Evolutionary conservation across 2,113 vertebrate species (phyloP), one percentile per base, ranked within the genome.

Genomic region (Lepus europaeus): DNA sequence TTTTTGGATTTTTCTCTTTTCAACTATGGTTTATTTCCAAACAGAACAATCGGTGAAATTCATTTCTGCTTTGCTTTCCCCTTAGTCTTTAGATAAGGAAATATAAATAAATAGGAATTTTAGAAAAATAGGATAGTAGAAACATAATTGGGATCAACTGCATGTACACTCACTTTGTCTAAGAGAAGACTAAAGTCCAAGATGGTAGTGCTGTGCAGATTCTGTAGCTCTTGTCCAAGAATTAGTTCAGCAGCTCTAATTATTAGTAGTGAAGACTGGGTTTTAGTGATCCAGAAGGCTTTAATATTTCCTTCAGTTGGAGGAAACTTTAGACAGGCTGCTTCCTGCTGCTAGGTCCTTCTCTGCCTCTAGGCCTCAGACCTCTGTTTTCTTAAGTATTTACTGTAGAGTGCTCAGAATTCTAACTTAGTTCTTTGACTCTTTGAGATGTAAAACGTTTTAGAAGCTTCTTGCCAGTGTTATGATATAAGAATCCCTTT

Each of bases 391-490:
- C n/a, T 88, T 73, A 6, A 93, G 7, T 11, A 78, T 16, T 73
- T 49, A 33, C 11, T 73, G 83, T 87, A 77, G 17, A 39, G 59
- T 39, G 0, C 2, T 78, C 72, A 9, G 63, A 27, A 63, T 63
- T 90, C 31, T 77, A 87, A 82, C 51, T 82, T 53, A 29, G 17
- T 78, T 45, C 4, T 85, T 51, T 79, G 53, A 7, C 63, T 5
- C 25, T 79, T 70, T 88, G 33, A 89, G 72, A 66, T 68, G 22
- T 85, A 79, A n/a, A 79, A 27, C 1, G 36, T 77, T 88, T 94
- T 16, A 36, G 91, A 87, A 88, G 25, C 2, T 53, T 79, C 68
- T 59, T 66, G 20, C 9, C 10, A 78, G 27, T 66, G 45, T 96
- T 84, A 59, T 6, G 79, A 6, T 17, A 6, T 4, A 66, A 9